These are phyloP conservation scores for Neostethus bicornis DNA, from an alignment of 2,797 vertebrate species.

Conservation along the genomic window DNA sequence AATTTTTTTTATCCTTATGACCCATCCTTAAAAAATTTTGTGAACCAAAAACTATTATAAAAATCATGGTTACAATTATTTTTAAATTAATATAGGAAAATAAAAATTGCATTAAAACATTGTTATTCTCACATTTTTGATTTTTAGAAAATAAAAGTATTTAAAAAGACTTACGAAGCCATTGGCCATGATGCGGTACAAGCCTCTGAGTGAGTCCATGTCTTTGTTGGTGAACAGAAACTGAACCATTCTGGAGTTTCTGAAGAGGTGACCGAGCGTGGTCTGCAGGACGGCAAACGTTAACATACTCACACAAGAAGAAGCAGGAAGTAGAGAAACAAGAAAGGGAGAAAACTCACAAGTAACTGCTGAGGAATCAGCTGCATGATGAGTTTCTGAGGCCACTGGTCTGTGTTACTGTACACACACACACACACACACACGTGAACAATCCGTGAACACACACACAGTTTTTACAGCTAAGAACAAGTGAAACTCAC, in stretches of 20 bases:
- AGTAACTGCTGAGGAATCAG: slow-evolving; percentile 92
- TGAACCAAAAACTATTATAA: too few species aligned
- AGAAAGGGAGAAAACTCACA: slow-evolving; percentile 68
- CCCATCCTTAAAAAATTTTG: too few species aligned
- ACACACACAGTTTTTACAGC: neutral
- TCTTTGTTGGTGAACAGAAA: slow-evolving; percentile 93
- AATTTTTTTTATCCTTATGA: too few species aligned
- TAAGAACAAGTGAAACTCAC: slow-evolving; percentile 78
- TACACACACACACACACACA: neutral
- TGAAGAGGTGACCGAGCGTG: slow-evolving; percentile 90
- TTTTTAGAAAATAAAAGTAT: neutral
- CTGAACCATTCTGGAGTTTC: slow-evolving; percentile 95
- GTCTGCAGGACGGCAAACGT: slow-evolving; percentile 72
- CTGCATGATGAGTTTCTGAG: slow-evolving; percentile 96
- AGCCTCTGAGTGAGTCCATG: slow-evolving; percentile 90
- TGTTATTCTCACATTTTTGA: neutral
- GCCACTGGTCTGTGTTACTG: slow-evolving; percentile 95
- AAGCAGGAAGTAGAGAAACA: neutral
- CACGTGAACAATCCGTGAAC: too few species aligned
- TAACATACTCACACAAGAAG: slow-evolving; percentile 25
- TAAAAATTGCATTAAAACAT: too few species aligned
- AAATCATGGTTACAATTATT: too few species aligned
- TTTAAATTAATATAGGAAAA: too few species aligned
- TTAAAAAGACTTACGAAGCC: slow-evolving; percentile 86
- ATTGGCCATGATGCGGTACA: slow-evolving; percentile 93